These are phyloP conservation scores for Ivindomyrus marchei DNA, from an alignment of 2,113 vertebrate genomes.

Conservation along the genomic window DNA sequence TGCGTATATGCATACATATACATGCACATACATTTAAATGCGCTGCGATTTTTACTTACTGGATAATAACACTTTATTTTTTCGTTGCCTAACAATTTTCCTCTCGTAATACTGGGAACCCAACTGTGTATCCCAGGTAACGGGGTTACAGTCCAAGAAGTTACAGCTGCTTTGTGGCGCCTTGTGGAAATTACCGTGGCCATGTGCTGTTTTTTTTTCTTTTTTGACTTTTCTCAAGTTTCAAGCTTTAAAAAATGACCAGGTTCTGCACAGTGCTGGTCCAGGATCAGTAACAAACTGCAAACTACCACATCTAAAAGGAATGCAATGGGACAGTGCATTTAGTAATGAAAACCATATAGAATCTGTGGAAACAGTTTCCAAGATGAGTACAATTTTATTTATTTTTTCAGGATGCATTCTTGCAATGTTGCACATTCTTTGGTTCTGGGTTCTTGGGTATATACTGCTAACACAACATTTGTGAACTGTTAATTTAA, in stretches of 20 bases:
- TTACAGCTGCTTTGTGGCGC: not conserved
- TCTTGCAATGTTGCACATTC: not conserved
- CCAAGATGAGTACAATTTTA: not conserved
- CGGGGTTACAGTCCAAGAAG: not conserved
- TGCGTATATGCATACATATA: not conserved
- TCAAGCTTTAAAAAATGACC: not conserved
- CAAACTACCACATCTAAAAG: not conserved
- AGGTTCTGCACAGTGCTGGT: not conserved
- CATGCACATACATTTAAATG: not conserved
- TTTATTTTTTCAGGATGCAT: not conserved
- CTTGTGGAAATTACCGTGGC: not conserved
- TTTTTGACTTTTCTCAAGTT: not conserved
- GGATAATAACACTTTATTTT: not conserved
- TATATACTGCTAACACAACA: not conserved
- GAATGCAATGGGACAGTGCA: not conserved
- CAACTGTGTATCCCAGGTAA: conserved; percentile 6
- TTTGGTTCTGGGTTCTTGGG: not conserved
- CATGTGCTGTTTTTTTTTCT: not conserved
- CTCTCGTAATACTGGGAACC: not conserved
- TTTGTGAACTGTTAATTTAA: not conserved
- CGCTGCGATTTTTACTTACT: not conserved
- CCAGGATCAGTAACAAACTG: not conserved
- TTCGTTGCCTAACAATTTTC: not conserved
- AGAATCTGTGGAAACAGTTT: not conserved
- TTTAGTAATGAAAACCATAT: not conserved